Evolutionary conservation across 2,888 invertebrate genomes (phyloP).

Genomic region (Eudasyphora cyanicolor): DNA sequence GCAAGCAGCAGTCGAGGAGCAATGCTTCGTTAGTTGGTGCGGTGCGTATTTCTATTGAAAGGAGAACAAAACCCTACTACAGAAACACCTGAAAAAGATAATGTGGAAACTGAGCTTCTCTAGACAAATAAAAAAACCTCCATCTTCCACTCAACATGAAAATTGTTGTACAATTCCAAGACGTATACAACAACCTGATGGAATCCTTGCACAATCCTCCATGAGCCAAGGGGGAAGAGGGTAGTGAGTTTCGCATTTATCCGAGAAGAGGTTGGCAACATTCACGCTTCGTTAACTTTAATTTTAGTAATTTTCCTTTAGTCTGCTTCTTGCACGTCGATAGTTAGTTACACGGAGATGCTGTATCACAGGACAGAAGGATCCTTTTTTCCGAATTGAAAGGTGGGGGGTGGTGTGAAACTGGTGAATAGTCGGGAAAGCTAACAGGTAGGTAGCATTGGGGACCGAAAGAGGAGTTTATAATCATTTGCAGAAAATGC

Average conservation of each 20-base stretch:
- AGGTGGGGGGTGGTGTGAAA: background rate
- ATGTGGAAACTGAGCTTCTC: background rate
- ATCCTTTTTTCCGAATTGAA: background rate
- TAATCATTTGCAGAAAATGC: constrained; percentile 38
- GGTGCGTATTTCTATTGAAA: background rate
- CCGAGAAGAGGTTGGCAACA: constrained; percentile 66
- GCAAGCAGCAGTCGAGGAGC: background rate
- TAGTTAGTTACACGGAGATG: constrained; percentile 10
- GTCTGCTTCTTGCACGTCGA: constrained; percentile 26
- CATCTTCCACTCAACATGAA: too few relatives aligned
- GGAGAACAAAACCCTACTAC: background rate
- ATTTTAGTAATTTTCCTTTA: constrained; percentile 75
- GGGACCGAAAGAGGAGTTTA: too few relatives aligned
- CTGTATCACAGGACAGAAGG: background rate
- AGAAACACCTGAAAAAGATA: background rate
- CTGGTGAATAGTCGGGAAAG: too few relatives aligned
- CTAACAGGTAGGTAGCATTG: background rate
- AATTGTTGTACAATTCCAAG: background rate
- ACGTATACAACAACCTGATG: background rate
- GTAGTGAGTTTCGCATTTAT: constrained; percentile 41
- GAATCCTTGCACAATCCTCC: background rate
- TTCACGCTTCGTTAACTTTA: constrained; percentile 77
- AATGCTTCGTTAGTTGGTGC: background rate
- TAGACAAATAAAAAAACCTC: background rate
- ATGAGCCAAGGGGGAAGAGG: too few relatives aligned